These are phyloP conservation scores for Brenthis daphne DNA, from an alignment of 2,888 invertebrate species.

Conservation along the genomic window DNA sequence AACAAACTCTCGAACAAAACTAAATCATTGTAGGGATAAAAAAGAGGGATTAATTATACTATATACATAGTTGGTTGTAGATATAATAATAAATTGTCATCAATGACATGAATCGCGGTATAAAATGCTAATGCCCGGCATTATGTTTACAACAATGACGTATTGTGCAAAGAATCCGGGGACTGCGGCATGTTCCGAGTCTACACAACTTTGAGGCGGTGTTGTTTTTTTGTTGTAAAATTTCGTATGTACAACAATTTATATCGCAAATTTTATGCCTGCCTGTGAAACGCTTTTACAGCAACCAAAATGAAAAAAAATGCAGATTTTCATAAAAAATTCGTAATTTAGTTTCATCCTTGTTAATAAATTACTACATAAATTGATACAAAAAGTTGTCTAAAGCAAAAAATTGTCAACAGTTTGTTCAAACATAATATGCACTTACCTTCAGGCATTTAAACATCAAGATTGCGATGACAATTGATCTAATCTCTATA, in stretches of 20 bases:
- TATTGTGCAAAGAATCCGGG: constrained; percentile 72
- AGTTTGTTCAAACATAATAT: neutral
- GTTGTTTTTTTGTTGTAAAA: constrained; percentile 60
- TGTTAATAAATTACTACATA: too few relatives aligned
- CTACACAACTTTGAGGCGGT: constrained; percentile 62
- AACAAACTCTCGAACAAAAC: constrained; percentile 75
- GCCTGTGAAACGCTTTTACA: constrained; percentile 26
- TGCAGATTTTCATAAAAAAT: constrained; percentile 12
- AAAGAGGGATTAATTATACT: constrained; percentile 55
- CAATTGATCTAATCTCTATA: constrained; percentile 23
- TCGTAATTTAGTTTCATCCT: neutral
- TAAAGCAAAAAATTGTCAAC: neutral
- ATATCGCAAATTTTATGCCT: constrained; percentile 44
- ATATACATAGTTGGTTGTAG: constrained; percentile 46
- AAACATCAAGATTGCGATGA: constrained; percentile 15
- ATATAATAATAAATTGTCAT: constrained; percentile 76
- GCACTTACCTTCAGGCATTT: constrained; percentile 20
- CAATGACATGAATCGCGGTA: constrained; percentile 77
- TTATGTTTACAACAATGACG: constrained; percentile 77
- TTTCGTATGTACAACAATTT: constrained; percentile 52
- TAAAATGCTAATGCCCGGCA: constrained; percentile 78
- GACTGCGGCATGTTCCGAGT: constrained; percentile 52
- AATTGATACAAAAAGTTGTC: constrained; percentile 8
- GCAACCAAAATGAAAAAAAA: constrained; percentile 14
- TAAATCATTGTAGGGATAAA: constrained; percentile 69